Evolutionary conservation across 2,888 invertebrate species (phyloP).

Genomic region (Zeuzera pyrina): DNA sequence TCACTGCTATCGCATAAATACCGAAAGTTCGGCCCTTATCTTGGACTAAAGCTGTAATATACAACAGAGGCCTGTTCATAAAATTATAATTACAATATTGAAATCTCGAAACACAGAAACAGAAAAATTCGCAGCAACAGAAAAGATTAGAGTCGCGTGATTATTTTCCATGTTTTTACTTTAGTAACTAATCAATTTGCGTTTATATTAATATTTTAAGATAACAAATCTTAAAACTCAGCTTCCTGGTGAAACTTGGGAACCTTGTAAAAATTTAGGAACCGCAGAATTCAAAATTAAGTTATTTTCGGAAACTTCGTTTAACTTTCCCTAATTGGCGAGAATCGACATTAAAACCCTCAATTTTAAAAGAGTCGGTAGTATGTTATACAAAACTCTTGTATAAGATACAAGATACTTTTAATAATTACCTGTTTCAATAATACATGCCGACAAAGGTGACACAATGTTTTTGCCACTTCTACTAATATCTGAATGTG

Average conservation of each 20-base stretch:
- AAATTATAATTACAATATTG: not conserved
- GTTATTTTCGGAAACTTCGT: too few relatives aligned
- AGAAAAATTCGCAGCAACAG: not conserved
- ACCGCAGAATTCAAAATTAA: too few relatives aligned
- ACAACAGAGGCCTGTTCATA: slow-evolving; percentile 14
- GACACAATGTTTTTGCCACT: slow-evolving; percentile 53
- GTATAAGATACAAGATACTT: too few relatives aligned
- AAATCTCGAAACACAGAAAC: not conserved
- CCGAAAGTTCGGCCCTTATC: slow-evolving; percentile 91
- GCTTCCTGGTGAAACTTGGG: too few relatives aligned
- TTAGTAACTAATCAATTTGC: not conserved
- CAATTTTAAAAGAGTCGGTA: too few relatives aligned
- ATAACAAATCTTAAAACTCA: too few relatives aligned
- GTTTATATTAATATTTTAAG: too few relatives aligned
- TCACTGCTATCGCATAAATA: slow-evolving; percentile 89
- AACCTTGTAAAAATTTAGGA: too few relatives aligned
- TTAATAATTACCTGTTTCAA: slow-evolving; percentile 78
- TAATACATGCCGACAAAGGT: slow-evolving; percentile 73
- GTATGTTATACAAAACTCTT: too few relatives aligned
- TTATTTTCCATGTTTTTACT: not conserved
- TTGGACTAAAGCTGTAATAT: slow-evolving; percentile 82
- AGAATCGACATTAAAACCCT: too few relatives aligned
- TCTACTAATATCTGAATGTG: slow-evolving; percentile 56
- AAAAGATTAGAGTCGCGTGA: not conserved
- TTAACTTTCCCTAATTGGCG: too few relatives aligned